Evolutionary conservation across 2,113 vertebrate genomes (phyloP).

Genomic region (Nyctibius bracteatus): DNA sequence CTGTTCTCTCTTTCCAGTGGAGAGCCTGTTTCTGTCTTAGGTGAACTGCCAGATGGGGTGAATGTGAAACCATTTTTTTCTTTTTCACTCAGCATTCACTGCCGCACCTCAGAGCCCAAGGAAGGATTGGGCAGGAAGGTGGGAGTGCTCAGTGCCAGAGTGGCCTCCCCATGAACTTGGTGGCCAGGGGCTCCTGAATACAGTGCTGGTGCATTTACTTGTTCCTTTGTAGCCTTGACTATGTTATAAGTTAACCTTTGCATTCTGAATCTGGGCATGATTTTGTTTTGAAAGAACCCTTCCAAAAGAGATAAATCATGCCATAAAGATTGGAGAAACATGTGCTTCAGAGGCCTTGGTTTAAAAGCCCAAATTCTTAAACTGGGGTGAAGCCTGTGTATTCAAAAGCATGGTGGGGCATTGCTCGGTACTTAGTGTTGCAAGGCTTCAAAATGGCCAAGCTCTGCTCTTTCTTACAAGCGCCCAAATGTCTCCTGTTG

Average conservation of each 20-base stretch:
- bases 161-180: background rate
- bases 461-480: background rate
- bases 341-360: background rate
- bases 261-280: background rate
- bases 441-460: background rate
- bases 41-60: background rate
- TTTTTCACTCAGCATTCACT: background rate
- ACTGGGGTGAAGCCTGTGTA: background rate
- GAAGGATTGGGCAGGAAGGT: background rate
- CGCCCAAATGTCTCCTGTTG: background rate
- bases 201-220: background rate
- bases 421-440: background rate
- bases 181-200: background rate
- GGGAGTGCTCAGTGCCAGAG: background rate
- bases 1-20: background rate
- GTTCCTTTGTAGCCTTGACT: background rate
- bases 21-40: background rate
- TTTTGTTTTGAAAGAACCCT: background rate
- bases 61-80: background rate
- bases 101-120: background rate
- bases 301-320: background rate
- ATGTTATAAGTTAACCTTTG: background rate
- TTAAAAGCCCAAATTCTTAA: background rate
- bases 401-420: background rate
- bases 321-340: background rate